phyloP scores from a whole-genome alignment of 2,797 vertebrate species.

The Neosilurus hyrtlii region DNA sequence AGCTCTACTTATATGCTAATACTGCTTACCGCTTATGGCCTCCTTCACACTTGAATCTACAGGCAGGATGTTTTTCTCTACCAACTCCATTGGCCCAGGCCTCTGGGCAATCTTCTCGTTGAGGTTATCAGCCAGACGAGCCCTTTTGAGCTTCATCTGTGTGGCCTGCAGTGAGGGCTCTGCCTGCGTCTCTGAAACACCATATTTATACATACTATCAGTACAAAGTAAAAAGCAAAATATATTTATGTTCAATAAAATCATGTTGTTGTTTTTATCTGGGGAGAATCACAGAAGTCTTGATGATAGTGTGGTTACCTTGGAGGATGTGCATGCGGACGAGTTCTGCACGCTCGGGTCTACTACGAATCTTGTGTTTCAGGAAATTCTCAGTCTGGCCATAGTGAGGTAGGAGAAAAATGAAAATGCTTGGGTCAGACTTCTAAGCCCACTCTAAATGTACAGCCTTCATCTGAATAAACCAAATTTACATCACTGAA shows the following conservation, averaged over 20 bases:
- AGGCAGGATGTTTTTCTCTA: conserved; percentile 96
- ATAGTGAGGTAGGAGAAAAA: not conserved
- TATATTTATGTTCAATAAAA: not conserved
- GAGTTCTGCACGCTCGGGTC: conserved; percentile 89
- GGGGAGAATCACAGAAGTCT: conserved; percentile 21
- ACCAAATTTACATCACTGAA: not conserved
- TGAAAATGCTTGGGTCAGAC: not conserved
- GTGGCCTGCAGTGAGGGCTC: conserved; percentile 91
- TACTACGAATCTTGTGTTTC: conserved; percentile 95
- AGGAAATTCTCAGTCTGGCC: conserved; percentile 90
- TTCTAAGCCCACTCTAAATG: not conserved
- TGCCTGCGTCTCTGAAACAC: conserved; percentile 83
- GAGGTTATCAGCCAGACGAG: conserved; percentile 87
- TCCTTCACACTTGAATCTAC: conserved; percentile 83
- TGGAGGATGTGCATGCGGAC: conserved; percentile 97
- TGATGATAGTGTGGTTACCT: conserved; percentile 71
- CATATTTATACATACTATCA: not conserved
- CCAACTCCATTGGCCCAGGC: conserved; percentile 93
- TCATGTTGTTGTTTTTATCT: not conserved
- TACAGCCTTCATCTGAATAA: not conserved
- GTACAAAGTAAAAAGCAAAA: not conserved
- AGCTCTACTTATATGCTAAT: not conserved
- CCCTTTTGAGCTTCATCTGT: conserved; percentile 95
- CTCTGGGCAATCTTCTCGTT: conserved; percentile 94
- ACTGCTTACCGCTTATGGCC: conserved; percentile 75